A percentile compares a stretch with the other conserved stretches of the same genome.
These are phyloP conservation scores for Arion vulgaris DNA, from an alignment of 1,140 invertebrate genomes.

Conservation along the genomic window DNA sequence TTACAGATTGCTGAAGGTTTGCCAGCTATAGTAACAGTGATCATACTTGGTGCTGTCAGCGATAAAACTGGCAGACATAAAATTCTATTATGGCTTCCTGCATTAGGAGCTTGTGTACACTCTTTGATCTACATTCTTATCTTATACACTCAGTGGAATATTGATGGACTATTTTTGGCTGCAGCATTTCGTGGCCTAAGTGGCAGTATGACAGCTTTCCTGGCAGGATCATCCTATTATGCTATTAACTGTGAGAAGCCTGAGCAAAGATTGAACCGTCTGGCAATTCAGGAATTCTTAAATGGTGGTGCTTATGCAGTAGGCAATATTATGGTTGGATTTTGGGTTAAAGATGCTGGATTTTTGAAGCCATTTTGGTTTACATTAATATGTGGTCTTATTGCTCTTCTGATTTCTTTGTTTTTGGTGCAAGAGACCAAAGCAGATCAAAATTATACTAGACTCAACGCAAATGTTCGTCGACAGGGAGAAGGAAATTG, in stretches of 20 bases:
- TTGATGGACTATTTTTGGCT: slow-evolving; percentile 68
- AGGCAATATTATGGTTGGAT: slow-evolving; percentile 69
- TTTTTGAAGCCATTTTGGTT: slow-evolving; percentile 68
- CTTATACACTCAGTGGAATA: slow-evolving; percentile 65
- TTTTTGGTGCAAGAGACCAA: slow-evolving; percentile 62
- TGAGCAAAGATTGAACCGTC: slow-evolving; percentile 59
- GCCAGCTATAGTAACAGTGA: slow-evolving; percentile 65
- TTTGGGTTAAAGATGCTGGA: slow-evolving; percentile 63
- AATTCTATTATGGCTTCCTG: slow-evolving; percentile 64
- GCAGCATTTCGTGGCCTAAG: slow-evolving; percentile 66
- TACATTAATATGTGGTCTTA: slow-evolving; percentile 60
- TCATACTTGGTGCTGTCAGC: slow-evolving; percentile 66
- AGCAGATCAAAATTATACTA: slow-evolving; percentile 39
- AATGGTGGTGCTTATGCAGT: slow-evolving; percentile 66
- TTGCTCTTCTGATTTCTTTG: slow-evolving; percentile 62
- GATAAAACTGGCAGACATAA: slow-evolving; percentile 63
- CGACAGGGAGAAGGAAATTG: slow-evolving; percentile 56
- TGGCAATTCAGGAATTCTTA: slow-evolving; percentile 67
- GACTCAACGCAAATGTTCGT: slow-evolving; percentile 17
- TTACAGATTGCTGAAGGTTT: slow-evolving; percentile 67
- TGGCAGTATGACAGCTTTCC: slow-evolving; percentile 67
- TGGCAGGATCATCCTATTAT: slow-evolving; percentile 65
- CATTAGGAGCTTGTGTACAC: slow-evolving; percentile 61
- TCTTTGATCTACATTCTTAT: slow-evolving; percentile 65
- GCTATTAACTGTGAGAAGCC: slow-evolving; percentile 62